Conservation (phyloP, 37 sponge, comb jelly and placozoan genomes). For the Halisarca cf. caerulea region DNA sequence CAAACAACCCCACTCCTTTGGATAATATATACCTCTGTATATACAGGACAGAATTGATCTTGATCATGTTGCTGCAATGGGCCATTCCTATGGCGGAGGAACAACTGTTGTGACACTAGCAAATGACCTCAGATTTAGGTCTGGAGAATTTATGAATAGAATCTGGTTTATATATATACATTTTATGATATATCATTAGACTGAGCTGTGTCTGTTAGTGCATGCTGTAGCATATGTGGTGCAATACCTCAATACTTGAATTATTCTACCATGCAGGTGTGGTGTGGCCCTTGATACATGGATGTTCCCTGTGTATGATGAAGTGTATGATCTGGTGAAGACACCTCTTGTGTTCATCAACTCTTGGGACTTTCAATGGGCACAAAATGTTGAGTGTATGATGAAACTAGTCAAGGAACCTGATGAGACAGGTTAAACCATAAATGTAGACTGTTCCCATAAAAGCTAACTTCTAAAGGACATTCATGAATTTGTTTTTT, state of each 20-base stretch:
- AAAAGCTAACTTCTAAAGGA: no score
- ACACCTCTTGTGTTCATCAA: constrained; percentile 78
- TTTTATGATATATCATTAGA: no score
- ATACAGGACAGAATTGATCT: constrained; percentile 56
- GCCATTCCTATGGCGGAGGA: constrained; percentile 78
- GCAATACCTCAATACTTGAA: no score
- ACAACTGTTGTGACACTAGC: constrained; percentile 62
- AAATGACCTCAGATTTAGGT: constrained; percentile 70
- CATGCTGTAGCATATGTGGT: no score
- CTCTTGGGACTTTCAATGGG: constrained; percentile 31
- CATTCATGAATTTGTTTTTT: no score
- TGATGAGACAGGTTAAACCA: neutral
- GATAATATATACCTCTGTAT: no score
- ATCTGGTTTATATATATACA: no score
- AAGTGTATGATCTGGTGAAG: constrained; percentile 38
- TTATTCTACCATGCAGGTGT: constrained; percentile 26
- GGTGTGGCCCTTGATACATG: constrained; percentile 72
- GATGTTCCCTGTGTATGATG: constrained; percentile 65
- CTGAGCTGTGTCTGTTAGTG: no score
- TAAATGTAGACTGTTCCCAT: no score
- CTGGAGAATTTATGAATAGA: no score
- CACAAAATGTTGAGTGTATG: constrained; percentile 4
- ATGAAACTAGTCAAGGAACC: neutral
- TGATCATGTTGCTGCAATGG: constrained; percentile 51
- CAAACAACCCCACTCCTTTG: no score